These are phyloP conservation scores for Tortrix viridana DNA, from an alignment of 2,888 invertebrate genomes.

Conservation along the genomic window DNA sequence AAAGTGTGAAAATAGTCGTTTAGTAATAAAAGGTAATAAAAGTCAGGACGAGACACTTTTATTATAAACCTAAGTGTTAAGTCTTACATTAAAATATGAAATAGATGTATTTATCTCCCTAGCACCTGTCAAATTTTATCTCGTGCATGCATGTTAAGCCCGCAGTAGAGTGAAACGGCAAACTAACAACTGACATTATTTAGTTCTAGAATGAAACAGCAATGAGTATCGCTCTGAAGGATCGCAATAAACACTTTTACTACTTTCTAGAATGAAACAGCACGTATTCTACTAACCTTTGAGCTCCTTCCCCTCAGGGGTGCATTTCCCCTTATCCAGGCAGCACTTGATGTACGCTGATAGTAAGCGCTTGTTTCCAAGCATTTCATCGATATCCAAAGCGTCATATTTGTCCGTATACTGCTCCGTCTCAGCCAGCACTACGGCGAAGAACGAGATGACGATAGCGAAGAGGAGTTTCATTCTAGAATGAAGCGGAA, in stretches of 20 bases:
- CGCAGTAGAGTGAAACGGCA: too few species aligned
- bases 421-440: slow-evolving; percentile 23
- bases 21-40: too few species aligned
- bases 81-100: too few species aligned
- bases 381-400: slow-evolving; percentile 87
- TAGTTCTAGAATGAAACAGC: too few species aligned
- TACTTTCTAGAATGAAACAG: neutral
- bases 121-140: too few species aligned
- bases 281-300: slow-evolving; percentile 83
- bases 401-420: slow-evolving; percentile 89
- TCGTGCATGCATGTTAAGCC: too few species aligned
- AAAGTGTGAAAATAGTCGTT: too few species aligned
- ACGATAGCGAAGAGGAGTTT: slow-evolving; percentile 35
- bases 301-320: slow-evolving; percentile 88
- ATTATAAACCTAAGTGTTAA: too few species aligned
- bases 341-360: slow-evolving; percentile 88
- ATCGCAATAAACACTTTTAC: neutral
- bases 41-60: too few species aligned
- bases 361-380: slow-evolving; percentile 87
- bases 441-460: slow-evolving; percentile 19
- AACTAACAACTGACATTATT: too few species aligned
- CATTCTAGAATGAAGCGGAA: slow-evolving; percentile 36
- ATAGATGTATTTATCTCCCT: too few species aligned
- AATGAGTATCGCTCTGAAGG: too few species aligned
- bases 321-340: slow-evolving; percentile 86